A percentile compares a stretch with the other conserved stretches of the same genome.
Evolutionary conservation across 2,797 vertebrate species (phyloP).

Genomic region (Chloroceryle inda): DNA sequence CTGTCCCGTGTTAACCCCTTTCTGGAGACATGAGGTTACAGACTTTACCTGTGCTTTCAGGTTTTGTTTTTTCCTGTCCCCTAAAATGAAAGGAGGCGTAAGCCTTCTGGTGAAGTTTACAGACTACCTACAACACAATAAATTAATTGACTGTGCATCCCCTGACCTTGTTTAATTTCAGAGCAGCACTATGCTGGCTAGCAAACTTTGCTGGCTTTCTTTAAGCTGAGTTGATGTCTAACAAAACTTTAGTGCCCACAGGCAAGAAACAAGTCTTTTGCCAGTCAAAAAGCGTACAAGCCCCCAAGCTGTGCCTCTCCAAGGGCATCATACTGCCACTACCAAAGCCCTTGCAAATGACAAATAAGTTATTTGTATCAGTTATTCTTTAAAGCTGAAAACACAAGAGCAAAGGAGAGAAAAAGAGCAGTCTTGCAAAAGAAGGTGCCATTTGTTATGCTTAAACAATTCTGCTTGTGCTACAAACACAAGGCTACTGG

Average conservation of each 20-base stretch:
- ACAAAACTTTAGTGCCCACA: neutral
- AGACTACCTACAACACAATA: neutral
- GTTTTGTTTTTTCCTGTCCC: neutral
- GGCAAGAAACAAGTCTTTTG: neutral
- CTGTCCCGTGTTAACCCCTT: neutral
- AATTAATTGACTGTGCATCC: neutral
- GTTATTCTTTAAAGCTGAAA: neutral
- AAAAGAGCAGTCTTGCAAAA: neutral
- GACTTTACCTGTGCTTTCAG: neutral
- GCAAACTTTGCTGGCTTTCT: neutral
- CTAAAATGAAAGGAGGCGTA: neutral
- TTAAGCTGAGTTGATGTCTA: constrained; percentile 5
- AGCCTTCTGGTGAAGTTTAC: neutral
- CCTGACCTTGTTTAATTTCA: neutral
- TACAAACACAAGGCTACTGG: neutral
- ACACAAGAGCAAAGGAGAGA: neutral
- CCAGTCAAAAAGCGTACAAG: neutral
- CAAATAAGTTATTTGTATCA: neutral
- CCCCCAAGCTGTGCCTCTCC: neutral
- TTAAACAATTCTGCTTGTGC: neutral
- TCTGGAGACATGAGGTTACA: neutral
- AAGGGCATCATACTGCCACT: neutral
- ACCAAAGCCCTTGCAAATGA: neutral
- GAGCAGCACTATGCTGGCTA: neutral
- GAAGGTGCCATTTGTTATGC: neutral